Evolutionary conservation across 1,140 invertebrate genomes (phyloP).

Genomic region (Bombus pascuorum): DNA sequence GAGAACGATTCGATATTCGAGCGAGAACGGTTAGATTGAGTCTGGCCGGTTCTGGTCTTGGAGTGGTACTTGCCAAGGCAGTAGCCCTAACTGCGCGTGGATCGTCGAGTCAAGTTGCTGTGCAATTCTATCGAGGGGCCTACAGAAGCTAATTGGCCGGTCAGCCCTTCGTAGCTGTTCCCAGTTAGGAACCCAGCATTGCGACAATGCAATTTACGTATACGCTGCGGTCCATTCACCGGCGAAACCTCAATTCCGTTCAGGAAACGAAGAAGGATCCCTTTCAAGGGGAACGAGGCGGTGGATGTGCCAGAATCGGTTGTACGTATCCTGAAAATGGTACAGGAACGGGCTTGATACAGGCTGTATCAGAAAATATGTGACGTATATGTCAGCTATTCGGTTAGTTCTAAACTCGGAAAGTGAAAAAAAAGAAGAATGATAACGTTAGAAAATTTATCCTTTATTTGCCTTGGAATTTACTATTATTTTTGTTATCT

Average conservation of each 20-base stretch:
- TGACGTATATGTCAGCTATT: not conserved
- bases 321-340: not conserved
- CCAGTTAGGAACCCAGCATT: constrained; percentile 42
- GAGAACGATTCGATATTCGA: constrained; percentile 57
- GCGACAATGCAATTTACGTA: constrained; percentile 69
- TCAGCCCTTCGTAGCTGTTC: constrained; percentile 60
- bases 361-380: not conserved
- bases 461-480: not conserved
- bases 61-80: constrained; percentile 49
- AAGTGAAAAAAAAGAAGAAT: no score
- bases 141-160: constrained; percentile 70
- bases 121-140: constrained; percentile 66
- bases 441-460: not conserved
- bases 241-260: constrained; percentile 60
- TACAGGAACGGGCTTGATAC: not conserved
- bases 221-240: constrained; percentile 59
- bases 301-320: constrained; percentile 14
- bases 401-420: no score
- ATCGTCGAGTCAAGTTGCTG: constrained; percentile 63
- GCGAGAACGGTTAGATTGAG: constrained; percentile 56
- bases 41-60: constrained; percentile 44
- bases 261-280: constrained; percentile 63
- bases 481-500: not conserved
- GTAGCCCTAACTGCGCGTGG: constrained; percentile 45
- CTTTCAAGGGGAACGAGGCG: constrained; percentile 42